Conservation (phyloP, 37 sponge, comb jelly and placozoan species). For the Axinella damicornis region DNA sequence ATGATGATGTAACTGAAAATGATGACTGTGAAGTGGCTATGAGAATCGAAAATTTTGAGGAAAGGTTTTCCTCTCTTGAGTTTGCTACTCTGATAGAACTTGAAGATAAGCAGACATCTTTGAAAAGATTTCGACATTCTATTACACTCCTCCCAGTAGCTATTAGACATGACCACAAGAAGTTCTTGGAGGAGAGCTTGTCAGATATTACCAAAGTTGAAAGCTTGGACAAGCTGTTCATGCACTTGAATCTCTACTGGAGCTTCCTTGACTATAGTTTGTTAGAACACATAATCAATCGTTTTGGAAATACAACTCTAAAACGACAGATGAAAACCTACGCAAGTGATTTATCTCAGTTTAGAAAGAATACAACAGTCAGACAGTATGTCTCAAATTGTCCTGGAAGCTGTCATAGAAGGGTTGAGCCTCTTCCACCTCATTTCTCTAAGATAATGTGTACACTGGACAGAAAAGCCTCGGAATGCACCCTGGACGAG, state of each 20-base stretch:
- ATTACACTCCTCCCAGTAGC: not conserved
- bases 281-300: constrained; percentile 2
- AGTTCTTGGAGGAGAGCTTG: not conserved
- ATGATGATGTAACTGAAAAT: too few species aligned
- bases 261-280: constrained; percentile 2
- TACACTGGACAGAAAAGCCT: not conserved
- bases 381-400: not conserved
- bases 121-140: not conserved
- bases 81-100: too few species aligned
- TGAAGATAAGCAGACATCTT: not conserved
- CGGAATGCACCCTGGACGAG: not conserved
- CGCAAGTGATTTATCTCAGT: not conserved
- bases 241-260: not conserved
- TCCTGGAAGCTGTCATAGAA: too few species aligned
- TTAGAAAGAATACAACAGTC: not conserved
- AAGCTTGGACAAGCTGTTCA: not conserved
- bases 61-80: too few species aligned
- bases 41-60: too few species aligned
- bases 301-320: not conserved
- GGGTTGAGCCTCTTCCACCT: too few species aligned
- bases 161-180: not conserved
- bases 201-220: not conserved
- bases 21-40: too few species aligned
- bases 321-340: not conserved
- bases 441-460: not conserved